Evolutionary conservation across 2,113 vertebrate species (phyloP).

Genomic region (Jacana jacana): DNA sequence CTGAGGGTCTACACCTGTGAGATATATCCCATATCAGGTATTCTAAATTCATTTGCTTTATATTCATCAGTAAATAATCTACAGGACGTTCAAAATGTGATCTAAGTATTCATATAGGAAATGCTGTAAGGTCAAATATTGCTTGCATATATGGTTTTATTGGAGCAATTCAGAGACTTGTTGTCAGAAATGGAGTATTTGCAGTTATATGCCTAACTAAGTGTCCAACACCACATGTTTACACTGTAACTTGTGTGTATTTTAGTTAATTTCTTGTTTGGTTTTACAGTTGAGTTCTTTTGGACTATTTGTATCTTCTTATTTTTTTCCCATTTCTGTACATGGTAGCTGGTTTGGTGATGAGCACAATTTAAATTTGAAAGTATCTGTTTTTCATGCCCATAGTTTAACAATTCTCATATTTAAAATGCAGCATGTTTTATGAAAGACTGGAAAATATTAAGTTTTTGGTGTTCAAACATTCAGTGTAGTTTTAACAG

Average conservation of each 20-base stretch:
- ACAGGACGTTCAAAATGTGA: background rate
- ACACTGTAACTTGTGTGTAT: background rate
- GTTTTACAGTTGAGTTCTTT: background rate
- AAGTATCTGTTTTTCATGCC: background rate
- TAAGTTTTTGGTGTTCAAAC: background rate
- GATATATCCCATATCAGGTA: conserved; percentile 98
- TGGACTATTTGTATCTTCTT: background rate
- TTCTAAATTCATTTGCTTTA: background rate
- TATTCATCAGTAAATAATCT: background rate
- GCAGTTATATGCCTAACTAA: background rate
- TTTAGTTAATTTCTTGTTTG: background rate
- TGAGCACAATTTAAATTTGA: background rate
- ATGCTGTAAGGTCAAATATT: background rate
- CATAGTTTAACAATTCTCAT: background rate
- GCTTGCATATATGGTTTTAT: background rate
- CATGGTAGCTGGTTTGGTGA: background rate
- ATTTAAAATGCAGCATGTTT: background rate
- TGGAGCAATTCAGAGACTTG: background rate
- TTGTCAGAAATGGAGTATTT: background rate
- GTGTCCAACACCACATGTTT: background rate
- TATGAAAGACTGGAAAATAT: background rate
- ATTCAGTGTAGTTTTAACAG: background rate
- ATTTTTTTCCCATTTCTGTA: background rate
- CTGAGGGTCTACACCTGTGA: conserved; percentile 97
- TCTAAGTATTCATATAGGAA: background rate